phyloP scores from a whole-genome alignment of 92 coral and sea anemone species.

The Muricea muricata region DNA sequence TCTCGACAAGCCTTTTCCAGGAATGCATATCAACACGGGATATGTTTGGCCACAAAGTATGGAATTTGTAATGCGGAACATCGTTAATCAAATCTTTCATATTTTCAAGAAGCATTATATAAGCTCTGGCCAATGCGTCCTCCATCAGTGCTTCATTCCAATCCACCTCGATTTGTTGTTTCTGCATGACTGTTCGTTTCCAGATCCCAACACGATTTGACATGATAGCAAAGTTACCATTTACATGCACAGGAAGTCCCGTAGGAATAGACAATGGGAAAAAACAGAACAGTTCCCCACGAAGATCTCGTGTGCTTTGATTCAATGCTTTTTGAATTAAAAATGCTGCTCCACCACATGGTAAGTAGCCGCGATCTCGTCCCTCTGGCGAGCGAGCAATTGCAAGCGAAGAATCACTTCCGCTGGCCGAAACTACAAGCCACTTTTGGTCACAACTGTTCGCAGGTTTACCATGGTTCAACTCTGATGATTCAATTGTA shows the following conservation, averaged over 20 bases:
- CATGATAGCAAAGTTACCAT: slow-evolving; percentile 84
- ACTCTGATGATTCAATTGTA: background rate
- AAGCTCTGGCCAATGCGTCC: slow-evolving; percentile 75
- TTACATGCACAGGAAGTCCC: slow-evolving; percentile 81
- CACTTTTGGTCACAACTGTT: slow-evolving; percentile 20
- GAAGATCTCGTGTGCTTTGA: background rate
- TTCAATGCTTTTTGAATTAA: slow-evolving; percentile 15
- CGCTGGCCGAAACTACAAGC: slow-evolving; percentile 62
- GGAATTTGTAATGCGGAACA: slow-evolving; percentile 49
- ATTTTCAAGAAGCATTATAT: slow-evolving; percentile 65
- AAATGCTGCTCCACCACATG: slow-evolving; percentile 69
- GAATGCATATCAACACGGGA: slow-evolving; percentile 49
- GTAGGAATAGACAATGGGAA: slow-evolving; percentile 82
- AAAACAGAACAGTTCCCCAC: slow-evolving; percentile 81
- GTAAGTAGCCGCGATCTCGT: slow-evolving; percentile 58
- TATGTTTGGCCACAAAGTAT: slow-evolving; percentile 76
- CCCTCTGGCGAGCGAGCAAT: slow-evolving; percentile 71
- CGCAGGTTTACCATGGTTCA: background rate
- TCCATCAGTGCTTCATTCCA: slow-evolving; percentile 79
- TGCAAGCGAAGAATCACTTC: slow-evolving; percentile 55
- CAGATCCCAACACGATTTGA: slow-evolving; percentile 85
- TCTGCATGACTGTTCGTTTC: slow-evolving; percentile 64
- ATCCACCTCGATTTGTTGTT: slow-evolving; percentile 71
- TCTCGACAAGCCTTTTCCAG: slow-evolving; percentile 67
- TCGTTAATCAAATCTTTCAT: slow-evolving; percentile 52